Evolutionary conservation across 2,113 vertebrate genomes (phyloP).

Genomic region (Gobio gobio): DNA sequence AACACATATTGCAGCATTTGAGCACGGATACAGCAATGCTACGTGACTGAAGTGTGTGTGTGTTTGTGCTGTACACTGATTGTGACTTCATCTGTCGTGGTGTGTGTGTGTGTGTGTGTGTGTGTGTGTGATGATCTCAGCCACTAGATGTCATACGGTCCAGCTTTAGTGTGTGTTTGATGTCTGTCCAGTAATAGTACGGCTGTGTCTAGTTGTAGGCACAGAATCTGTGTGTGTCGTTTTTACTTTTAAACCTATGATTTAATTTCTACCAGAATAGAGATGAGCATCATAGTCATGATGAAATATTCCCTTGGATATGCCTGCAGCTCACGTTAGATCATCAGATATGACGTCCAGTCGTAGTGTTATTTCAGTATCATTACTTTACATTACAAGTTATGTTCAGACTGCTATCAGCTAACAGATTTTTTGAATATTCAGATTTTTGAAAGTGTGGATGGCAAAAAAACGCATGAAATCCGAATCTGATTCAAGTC

Average conservation of each 20-base stretch:
- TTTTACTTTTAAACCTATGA: neutral
- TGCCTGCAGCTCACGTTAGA: neutral
- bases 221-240: neutral
- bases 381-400: neutral
- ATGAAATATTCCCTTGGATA: neutral
- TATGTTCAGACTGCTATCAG: no score
- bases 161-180: neutral
- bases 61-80: neutral
- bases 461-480: no score
- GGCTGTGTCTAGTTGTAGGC: neutral
- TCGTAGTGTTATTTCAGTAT: neutral
- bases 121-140: slow-evolving; percentile 24
- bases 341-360: neutral
- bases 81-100: neutral
- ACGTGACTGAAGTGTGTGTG: neutral
- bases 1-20: neutral
- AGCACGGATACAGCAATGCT: neutral
- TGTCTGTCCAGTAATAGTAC: neutral
- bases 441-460: no score
- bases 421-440: no score
- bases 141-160: slow-evolving; percentile 44
- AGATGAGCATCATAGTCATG: neutral
- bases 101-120: neutral
- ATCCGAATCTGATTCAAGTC: no score
- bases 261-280: neutral